Base-by-base conservation (phyloP, 2,888 invertebrate genomes). In the Corbicula japonica region DNA sequence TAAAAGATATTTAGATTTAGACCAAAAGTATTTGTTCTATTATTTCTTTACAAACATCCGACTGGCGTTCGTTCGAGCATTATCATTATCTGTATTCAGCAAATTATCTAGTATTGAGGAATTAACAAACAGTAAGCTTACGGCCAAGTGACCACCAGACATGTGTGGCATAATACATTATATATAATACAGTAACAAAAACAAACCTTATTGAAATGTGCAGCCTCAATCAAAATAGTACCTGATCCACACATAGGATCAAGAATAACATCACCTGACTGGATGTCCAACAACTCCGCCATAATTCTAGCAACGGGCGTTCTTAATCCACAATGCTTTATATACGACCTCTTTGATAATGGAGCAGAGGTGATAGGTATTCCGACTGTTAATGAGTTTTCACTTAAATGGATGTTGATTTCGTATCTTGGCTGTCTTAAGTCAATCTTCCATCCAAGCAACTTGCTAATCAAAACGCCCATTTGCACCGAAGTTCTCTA, bases 181-280 rank as follows among this genome's bases (percentile, higher is more conserved):
- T n/a, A n/a, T n/a, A n/a, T n/a, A n/a, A n/a, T n/a, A n/a, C n/a
- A n/a, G n/a, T n/a, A n/a, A n/a, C n/a, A n/a, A n/a, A 61, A 28
- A 62, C 61, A 28, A 74, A 89, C 89, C 75, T 80, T 72, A 61
- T 71, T 71, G n/a, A 73, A 50, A n/a, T 74, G 71, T n/a, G 78
- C 76, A n/a, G 87, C 88, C 70, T 92, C 92, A 8, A 92, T 32
- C 15, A 92, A 80, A 30, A 91, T 85, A 0, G 90, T 90, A 23
- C 82, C 90, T 63, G 87, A 86, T 2, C 91, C 92, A 88, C 92
- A 92, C 90, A 92, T 88, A 2, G 91, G 92, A 78, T 92, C 92
- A 58, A 92, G 54, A 1, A 92, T 87, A n/a, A 83, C 56, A 65
- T 89, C 85, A 62, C 86, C 86, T 56, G 77, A 46, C 89, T 90